phyloP scores from a whole-genome alignment of 2,113 vertebrate species.

The Oryzias celebensis region DNA sequence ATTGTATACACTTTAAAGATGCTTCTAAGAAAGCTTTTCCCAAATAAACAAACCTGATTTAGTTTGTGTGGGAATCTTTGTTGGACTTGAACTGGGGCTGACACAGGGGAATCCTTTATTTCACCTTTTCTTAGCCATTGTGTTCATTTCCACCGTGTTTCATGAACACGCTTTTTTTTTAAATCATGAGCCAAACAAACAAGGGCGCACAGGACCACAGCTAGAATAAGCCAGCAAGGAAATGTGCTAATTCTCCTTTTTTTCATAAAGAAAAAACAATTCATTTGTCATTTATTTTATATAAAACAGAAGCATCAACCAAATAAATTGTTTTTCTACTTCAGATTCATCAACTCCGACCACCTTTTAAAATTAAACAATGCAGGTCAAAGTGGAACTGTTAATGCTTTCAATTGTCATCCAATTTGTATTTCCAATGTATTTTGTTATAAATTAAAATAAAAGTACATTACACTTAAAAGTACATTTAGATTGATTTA shows the following conservation, averaged over 20 bases:
- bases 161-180: constrained; percentile 49
- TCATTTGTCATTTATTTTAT: neutral
- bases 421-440: no score
- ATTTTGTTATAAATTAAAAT: no score
- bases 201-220: constrained; percentile 71
- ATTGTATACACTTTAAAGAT: no score
- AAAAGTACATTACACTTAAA: no score
- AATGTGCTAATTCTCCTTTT: constrained; percentile 42
- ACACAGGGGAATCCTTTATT: constrained; percentile 57
- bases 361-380: no score
- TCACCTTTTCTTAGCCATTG: constrained; percentile 67
- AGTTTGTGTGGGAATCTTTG: constrained; percentile 57
- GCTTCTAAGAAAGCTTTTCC: no score
- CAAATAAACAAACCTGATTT: constrained; percentile 9
- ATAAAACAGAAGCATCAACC: neutral
- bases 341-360: no score
- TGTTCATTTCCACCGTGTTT: constrained; percentile 76
- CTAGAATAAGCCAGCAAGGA: constrained; percentile 74
- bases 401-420: no score
- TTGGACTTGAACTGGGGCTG: constrained; percentile 38
- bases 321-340: no score
- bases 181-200: constrained; percentile 74
- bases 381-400: no score
- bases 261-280: constrained; percentile 13
- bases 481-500: no score